A percentile compares a stretch with the other conserved stretches of the same genome.
These are phyloP conservation scores for Ciconia maguari DNA, from an alignment of 2,113 vertebrate species.

Conservation along the genomic window DNA sequence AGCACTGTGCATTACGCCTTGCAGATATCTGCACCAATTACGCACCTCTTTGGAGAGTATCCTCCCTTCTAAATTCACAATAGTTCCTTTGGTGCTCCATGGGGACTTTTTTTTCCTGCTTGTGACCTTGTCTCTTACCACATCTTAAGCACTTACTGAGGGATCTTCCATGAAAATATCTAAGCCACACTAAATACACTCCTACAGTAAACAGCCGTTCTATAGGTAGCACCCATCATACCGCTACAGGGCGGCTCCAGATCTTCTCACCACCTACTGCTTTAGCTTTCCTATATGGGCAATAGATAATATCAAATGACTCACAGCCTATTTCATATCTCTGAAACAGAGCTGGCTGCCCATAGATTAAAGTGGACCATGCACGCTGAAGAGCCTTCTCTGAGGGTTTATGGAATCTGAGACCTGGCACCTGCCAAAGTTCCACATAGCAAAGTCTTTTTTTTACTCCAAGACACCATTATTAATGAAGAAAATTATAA, in stretches of 20 bases:
- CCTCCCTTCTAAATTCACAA: not conserved
- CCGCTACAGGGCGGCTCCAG: accelerated
- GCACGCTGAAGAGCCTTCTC: not conserved
- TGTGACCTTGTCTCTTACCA: not conserved
- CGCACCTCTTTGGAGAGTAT: not conserved
- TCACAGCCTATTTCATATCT: not conserved
- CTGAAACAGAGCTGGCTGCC: not conserved
- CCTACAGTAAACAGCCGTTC: not conserved
- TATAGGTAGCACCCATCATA: not conserved
- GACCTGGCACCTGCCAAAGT: not conserved
- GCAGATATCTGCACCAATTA: not conserved
- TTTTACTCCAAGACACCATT: not conserved
- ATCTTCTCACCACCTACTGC: not conserved
- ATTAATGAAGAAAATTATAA: not conserved
- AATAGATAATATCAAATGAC: not conserved
- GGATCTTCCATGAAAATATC: not conserved
- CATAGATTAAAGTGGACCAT: not conserved
- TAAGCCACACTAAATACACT: not conserved
- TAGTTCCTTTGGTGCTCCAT: not conserved
- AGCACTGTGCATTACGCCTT: not conserved
- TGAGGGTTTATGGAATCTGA: not conserved
- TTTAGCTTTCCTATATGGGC: not conserved
- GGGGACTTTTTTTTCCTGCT: not conserved
- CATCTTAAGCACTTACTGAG: not conserved
- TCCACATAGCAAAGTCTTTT: not conserved